phyloP scores from a whole-genome alignment of 2,888 invertebrate genomes.

The Neria commutata region DNA sequence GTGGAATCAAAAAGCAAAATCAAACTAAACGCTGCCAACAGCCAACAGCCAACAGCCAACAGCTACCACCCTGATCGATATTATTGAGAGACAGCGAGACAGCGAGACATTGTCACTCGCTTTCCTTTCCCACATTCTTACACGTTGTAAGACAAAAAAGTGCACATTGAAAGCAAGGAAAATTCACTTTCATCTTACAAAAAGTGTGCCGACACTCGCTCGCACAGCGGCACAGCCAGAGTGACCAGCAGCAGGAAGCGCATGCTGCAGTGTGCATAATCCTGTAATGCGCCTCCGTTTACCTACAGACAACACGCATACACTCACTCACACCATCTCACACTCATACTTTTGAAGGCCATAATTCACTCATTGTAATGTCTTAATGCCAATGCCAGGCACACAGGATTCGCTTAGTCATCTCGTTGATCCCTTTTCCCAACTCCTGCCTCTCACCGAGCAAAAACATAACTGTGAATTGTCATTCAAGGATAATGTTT shows the following conservation, averaged over 20 bases:
- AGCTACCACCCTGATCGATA: conserved; percentile 36
- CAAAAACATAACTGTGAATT: conserved; percentile 27
- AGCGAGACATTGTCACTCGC: not conserved
- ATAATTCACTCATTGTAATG: conserved; percentile 28
- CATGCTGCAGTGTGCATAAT: not conserved
- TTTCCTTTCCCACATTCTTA: conserved; percentile 2
- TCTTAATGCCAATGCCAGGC: conserved; percentile 17
- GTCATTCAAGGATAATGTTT: conserved; percentile 21
- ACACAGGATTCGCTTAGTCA: conserved; percentile 17
- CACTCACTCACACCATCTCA: not conserved
- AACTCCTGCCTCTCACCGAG: not conserved
- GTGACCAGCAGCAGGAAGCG: conserved; percentile 1
- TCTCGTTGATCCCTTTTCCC: conserved; percentile 14
- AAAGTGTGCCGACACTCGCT: conserved; percentile 20
- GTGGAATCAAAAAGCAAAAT: conserved; percentile 28
- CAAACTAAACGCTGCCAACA: no score
- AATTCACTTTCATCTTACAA: conserved; percentile 24
- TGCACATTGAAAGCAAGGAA: conserved; percentile 10
- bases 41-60: no score
- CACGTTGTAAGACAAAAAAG: conserved; percentile 9
- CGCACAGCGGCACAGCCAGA: not conserved
- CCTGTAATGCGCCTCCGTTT: conserved; percentile 2
- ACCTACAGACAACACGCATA: not conserved
- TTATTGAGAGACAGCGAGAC: conserved; percentile 13
- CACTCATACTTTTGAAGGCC: not conserved